Evolutionary conservation across 2,888 invertebrate species (phyloP).

Genomic region (Emesis furor): DNA sequence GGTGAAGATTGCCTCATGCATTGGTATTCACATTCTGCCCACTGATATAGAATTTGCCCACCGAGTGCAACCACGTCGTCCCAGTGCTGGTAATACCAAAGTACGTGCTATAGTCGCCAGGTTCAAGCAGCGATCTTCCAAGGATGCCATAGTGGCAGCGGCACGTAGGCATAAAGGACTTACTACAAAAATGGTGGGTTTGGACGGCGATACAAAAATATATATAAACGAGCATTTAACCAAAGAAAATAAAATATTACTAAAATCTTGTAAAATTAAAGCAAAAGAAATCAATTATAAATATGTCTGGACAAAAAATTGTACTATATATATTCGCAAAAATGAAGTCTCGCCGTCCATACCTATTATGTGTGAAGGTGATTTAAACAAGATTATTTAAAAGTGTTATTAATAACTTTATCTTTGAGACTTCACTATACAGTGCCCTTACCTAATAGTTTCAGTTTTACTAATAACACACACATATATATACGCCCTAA

Average conservation of each 20-base stretch:
- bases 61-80: not conserved
- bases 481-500: too few species aligned
- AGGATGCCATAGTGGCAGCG: not conserved
- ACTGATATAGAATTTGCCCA: slow-evolving; percentile 22
- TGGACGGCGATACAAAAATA: not conserved
- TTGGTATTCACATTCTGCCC: not conserved
- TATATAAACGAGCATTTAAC: not conserved
- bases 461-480: too few species aligned
- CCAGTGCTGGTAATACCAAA: not conserved
- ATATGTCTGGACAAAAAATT: not conserved
- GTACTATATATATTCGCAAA: not conserved
- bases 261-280: not conserved
- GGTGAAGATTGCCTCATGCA: not conserved
- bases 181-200: not conserved
- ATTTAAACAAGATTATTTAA: too few species aligned
- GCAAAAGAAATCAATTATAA: not conserved
- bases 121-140: not conserved
- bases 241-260: not conserved
- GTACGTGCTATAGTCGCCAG: not conserved
- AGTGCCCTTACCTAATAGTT: too few species aligned
- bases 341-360: not conserved
- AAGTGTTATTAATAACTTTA: too few species aligned
- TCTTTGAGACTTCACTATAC: too few species aligned
- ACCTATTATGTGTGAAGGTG: too few species aligned
- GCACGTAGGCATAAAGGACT: not conserved